Conservation (phyloP, 2,797 vertebrate species). For the Rhabdomys pumilio region DNA sequence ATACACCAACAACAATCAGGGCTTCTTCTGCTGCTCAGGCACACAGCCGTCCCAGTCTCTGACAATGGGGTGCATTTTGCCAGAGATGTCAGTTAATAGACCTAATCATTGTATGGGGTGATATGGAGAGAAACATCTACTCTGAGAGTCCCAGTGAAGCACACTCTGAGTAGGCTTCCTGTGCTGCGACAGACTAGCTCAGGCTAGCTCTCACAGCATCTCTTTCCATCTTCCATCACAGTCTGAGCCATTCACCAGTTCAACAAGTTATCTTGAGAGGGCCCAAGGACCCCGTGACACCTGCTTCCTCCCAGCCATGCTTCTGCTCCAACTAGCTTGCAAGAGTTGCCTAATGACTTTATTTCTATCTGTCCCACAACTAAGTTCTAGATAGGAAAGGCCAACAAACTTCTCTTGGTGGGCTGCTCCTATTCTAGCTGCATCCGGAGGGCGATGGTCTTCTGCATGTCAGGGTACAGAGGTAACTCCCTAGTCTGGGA, state of each 20-base stretch:
- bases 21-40: conserved; percentile 82
- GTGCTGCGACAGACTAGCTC: background rate
- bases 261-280: conserved; percentile 21
- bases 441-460: background rate
- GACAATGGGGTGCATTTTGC: conserved; percentile 83
- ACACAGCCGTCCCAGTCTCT: conserved; percentile 76
- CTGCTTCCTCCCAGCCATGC: background rate
- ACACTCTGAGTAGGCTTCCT: conserved; percentile 58
- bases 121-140: conserved; percentile 71
- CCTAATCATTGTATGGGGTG: conserved; percentile 73
- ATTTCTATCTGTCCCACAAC: background rate
- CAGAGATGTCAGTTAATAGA: conserved; percentile 79
- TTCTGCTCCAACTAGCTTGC: background rate
- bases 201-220: background rate
- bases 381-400: conserved; percentile 31
- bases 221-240: background rate
- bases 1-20: conserved; percentile 80
- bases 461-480: conserved; percentile 58
- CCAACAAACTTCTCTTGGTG: background rate
- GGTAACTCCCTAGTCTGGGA: background rate
- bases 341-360: conserved; percentile 43
- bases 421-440: conserved; percentile 24
- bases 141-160: conserved; percentile 70
- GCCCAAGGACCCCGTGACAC: background rate
- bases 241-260: conserved; percentile 12